Base-by-base conservation (phyloP, 2,888 invertebrate genomes). In the Sphaerophoria taeniata region DNA sequence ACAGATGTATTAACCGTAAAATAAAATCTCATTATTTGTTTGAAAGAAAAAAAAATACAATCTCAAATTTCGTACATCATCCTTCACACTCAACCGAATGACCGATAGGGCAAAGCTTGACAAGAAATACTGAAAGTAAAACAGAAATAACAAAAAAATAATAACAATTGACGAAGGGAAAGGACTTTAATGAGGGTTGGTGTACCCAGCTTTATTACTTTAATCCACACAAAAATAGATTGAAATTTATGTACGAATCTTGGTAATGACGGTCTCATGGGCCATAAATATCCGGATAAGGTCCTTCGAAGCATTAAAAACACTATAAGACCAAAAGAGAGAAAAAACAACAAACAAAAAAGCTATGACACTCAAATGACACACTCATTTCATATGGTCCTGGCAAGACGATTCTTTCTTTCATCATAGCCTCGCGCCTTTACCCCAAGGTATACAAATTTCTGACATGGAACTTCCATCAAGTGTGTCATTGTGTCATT, bases 161-260 rank as follows among this genome's bases (percentile, higher is more conserved):
- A 49, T 65, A 65, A 49, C 63, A 65, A 14, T 65, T 65, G 34
- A 65, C 14, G 16, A 33, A 49, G 16, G 49, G 12, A 65, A 65
- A n/a, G 14, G 34, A 14, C 49, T 65, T 65, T 34, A 65, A 65
- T 65, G 49, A 65, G 49, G 63, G 63, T 65, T 24, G 6, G 39
- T 16, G 6, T 14, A 9, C 9, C 9, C 36, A 11, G 49, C 14
- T 65, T 83, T 82, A 77, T 77, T 82, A 47, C 77, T 67, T 65
- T 72, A 33, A 77, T 77, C 72, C 77, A 33, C 47, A 82, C 39
- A 16, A 39, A 56, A 73, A 67, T 63, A 63, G 45, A 69, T 74
- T 78, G 56, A 65, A 78, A 83, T 83, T 78, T 83, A 83, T 75
- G 47, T 81, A 63, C 45, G 58, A 58, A 83, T 51, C 33, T n/a